Evolutionary conservation across 2,113 vertebrate genomes (phyloP).

Genomic region (Ascaphus truei): DNA sequence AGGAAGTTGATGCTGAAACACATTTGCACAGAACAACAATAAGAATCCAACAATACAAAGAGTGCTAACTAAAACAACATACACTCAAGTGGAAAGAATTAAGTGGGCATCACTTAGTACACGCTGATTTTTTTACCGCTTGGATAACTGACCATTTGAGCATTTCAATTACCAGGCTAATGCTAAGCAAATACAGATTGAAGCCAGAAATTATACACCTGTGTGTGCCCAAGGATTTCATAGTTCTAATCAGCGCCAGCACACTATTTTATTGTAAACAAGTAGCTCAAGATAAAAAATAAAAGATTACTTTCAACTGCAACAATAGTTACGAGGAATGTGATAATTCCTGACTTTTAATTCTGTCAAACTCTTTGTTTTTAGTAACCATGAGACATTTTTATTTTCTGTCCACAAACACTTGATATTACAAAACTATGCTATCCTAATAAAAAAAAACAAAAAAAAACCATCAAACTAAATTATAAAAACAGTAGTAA

Average conservation of each 20-base stretch:
- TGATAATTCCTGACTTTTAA: too few relatives aligned
- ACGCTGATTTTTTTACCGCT: slow-evolving; percentile 48
- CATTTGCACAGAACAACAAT: too few relatives aligned
- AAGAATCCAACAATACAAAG: not conserved
- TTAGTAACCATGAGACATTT: too few relatives aligned
- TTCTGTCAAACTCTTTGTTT: too few relatives aligned
- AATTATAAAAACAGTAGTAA: too few relatives aligned
- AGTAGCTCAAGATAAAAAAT: slow-evolving; percentile 45
- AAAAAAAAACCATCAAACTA: too few relatives aligned
- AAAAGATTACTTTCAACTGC: slow-evolving; percentile 44
- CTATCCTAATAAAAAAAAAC: too few relatives aligned
- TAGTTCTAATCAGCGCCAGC: slow-evolving; percentile 47
- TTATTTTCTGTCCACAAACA: too few relatives aligned
- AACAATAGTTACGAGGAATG: slow-evolving; percentile 44
- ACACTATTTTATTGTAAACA: slow-evolving; percentile 41
- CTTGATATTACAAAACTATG: too few relatives aligned
- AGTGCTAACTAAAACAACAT: not conserved
- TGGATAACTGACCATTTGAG: slow-evolving; percentile 45
- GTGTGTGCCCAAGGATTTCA: slow-evolving; percentile 51
- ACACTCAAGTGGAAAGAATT: slow-evolving; percentile 37
- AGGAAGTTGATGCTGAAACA: too few relatives aligned
- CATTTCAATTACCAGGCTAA: slow-evolving; percentile 49
- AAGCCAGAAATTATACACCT: slow-evolving; percentile 59
- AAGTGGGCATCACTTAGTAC: slow-evolving; percentile 31
- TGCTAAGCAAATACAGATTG: slow-evolving; percentile 56